Evolutionary conservation across 2,113 vertebrate genomes (phyloP).

Genomic region (Caloenas nicobarica): DNA sequence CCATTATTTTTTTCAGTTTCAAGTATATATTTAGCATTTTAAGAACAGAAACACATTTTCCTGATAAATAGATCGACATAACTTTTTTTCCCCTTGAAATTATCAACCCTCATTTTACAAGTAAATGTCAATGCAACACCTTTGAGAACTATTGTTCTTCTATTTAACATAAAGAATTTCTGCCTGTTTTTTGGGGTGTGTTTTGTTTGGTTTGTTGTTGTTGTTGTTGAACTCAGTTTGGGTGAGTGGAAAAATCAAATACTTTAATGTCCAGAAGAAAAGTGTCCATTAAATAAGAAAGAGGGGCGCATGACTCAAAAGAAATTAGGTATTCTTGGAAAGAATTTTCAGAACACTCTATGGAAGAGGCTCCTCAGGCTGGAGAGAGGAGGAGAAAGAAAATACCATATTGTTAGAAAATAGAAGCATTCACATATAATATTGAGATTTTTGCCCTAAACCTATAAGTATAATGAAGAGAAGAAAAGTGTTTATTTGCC

Average conservation of each 20-base stretch:
- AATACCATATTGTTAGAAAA: not conserved
- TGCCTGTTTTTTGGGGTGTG: not conserved
- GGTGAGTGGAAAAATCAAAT: not conserved
- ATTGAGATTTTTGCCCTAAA: not conserved
- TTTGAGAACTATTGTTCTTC: not conserved
- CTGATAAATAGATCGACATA: not conserved
- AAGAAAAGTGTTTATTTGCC: not conserved
- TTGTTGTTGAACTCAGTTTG: not conserved
- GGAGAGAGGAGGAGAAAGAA: not conserved
- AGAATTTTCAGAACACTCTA: not conserved
- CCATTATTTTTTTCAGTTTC: not conserved
- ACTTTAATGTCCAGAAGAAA: not conserved
- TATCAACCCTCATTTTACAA: not conserved
- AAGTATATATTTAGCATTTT: not conserved
- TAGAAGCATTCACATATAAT: not conserved
- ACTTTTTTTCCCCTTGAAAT: not conserved
- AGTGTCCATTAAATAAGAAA: not conserved
- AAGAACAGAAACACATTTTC: not conserved
- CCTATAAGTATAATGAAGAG: not conserved
- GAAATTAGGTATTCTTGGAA: not conserved
- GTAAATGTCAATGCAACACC: not conserved
- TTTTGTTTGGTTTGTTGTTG: not conserved
- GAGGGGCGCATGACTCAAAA: rapidly evolving
- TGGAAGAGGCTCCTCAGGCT: not conserved
- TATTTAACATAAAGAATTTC: not conserved